Conservation (phyloP, 2,797 vertebrate genomes). For the Morus bassanus region DNA sequence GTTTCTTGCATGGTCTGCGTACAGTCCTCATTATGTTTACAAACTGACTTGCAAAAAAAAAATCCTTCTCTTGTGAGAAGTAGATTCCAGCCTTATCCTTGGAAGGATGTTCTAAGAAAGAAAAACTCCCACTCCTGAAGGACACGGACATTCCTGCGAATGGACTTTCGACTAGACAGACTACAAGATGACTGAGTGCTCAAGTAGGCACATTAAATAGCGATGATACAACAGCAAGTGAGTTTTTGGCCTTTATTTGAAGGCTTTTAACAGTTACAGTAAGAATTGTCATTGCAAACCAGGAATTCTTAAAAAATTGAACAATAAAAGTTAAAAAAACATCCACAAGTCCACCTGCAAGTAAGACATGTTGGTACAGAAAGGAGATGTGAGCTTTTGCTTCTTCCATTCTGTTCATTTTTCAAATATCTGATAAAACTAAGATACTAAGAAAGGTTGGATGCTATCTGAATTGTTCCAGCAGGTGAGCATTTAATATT, state of each 20-base stretch:
- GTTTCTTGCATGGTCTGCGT: not conserved
- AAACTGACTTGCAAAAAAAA: not conserved
- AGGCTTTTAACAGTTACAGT: conserved; percentile 65
- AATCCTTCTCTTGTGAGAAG: not conserved
- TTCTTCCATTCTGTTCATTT: not conserved
- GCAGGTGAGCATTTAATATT: not conserved
- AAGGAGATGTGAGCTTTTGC: not conserved
- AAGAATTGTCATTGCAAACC: conserved; percentile 69
- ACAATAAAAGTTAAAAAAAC: conserved; percentile 55
- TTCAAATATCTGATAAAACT: not conserved
- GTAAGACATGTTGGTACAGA: conserved; percentile 32
- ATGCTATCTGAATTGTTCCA: not conserved
- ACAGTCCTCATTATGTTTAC: not conserved
- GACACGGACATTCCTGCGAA: not conserved
- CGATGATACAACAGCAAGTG: not conserved
- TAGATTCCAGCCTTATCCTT: not conserved
- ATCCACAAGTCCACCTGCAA: conserved; percentile 53
- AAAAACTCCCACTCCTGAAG: not conserved
- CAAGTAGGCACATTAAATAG: not conserved
- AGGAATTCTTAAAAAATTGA: conserved; percentile 13
- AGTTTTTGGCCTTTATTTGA: conserved; percentile 59
- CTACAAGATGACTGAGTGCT: fast-evolving
- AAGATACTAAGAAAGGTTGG: not conserved
- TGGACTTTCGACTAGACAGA: not conserved
- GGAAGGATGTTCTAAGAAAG: not conserved